Conservation (phyloP, 2,888 invertebrate species). For the Chrysolina americana region DNA sequence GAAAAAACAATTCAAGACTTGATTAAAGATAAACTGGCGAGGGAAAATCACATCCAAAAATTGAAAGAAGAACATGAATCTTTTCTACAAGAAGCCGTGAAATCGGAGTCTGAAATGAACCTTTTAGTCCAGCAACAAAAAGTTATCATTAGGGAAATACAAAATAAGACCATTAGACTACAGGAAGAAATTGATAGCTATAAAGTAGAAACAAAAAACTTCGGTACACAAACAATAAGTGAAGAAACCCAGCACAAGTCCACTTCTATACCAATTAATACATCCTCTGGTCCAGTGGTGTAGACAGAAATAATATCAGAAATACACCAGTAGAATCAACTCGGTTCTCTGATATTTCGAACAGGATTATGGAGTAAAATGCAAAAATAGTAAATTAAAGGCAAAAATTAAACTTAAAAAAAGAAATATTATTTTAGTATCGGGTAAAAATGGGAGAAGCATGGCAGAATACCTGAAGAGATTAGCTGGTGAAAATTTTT, state of each 20-base stretch:
- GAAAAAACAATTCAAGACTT: slow-evolving; percentile 7
- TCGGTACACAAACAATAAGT: slow-evolving; percentile 27
- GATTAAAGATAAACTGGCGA: background rate
- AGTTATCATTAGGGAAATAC: background rate
- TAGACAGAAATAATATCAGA: slow-evolving; percentile 5
- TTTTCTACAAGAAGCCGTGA: background rate
- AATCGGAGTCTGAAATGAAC: slow-evolving; percentile 5
- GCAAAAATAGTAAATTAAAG: background rate
- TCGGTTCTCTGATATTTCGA: background rate
- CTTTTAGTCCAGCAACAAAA: slow-evolving; percentile 14
- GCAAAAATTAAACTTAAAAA: background rate
- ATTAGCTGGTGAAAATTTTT: background rate
- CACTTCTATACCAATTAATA: background rate
- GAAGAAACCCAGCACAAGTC: slow-evolving; percentile 8
- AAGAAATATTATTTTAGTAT: slow-evolving; percentile 15
- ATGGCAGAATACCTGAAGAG: slow-evolving; percentile 22
- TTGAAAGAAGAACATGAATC: slow-evolving; percentile 1
- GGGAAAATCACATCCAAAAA: background rate
- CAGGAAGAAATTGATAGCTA: slow-evolving; percentile 21
- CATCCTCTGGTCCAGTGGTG: slow-evolving; percentile 9
- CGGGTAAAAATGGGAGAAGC: slow-evolving; percentile 23
- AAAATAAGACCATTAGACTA: slow-evolving; percentile 12
- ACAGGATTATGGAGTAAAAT: slow-evolving; percentile 1
- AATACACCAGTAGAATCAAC: slow-evolving; percentile 18
- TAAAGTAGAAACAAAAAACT: slow-evolving; percentile 21